Evolutionary conservation across 2,888 invertebrate species (phyloP), one percentile per base, ranked within the genome.

Genomic region (Cosmopolites sordidus): DNA sequence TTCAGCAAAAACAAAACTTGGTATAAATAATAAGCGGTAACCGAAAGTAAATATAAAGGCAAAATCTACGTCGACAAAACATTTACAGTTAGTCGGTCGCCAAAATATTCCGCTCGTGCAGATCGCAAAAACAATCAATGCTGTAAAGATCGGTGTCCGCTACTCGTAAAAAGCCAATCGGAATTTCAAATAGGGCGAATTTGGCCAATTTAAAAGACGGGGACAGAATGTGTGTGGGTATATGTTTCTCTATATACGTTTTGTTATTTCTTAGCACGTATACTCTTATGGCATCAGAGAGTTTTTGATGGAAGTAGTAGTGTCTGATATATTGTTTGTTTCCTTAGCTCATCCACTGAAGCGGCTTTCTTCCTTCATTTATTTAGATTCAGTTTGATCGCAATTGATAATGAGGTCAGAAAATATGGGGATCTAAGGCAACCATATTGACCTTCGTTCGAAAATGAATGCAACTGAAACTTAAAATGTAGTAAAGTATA

Each of bases 141-240:
- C 45, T 37, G 45, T 45, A 45, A 45, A 45, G 45, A 45, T 45
- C 37, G 16, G 37, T 45, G 45, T 30, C 43, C 43, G 43, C 14
- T 22, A 2, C 2, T 37, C 45, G 45, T 37, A 45, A 45, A 45
- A 15, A 45, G 45, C 33, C 37, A 45, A 45, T 45, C 18, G 17
- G 45, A 45, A 45, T 45, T 45, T 45, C 45, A 45, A 45, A 45
- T 45, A 16, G 43, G 43, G 43, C 43, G 43, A 43, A 43, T 43
- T 43, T 27, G 29, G 29, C 43, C 43, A 18, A 27, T 27, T 27
- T 43, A 43, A 18, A 12, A n/a, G 43, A 40, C 40, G 15, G 40
- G n/a, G 16, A 14, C 27, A 14, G 43, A 43, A 43, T 43, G 22
- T 43, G 43, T 43, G 22, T 43, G 15, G 5, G 8, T 40, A 3